Evolutionary conservation across 2,797 vertebrate species (phyloP).

Genomic region (Sebastes itinus): DNA sequence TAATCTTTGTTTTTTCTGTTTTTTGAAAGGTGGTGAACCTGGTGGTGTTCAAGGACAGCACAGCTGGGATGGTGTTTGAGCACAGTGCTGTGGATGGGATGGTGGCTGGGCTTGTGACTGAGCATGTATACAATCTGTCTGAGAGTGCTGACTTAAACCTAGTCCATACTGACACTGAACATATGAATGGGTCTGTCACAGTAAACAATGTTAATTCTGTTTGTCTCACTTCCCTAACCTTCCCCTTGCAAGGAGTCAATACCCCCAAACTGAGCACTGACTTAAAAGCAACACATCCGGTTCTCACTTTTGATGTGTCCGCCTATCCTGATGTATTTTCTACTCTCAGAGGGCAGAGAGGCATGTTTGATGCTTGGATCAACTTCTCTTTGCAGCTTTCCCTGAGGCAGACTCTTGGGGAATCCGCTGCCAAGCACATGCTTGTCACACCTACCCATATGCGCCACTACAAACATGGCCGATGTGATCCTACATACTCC

Average conservation of each 20-base stretch:
- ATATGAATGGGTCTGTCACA: slow-evolving; percentile 30
- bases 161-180: slow-evolving; percentile 29
- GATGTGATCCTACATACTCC: slow-evolving; percentile 86
- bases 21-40: slow-evolving; percentile 79
- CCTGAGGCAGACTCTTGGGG: slow-evolving; percentile 78
- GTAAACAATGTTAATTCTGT: slow-evolving; percentile 18
- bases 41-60: slow-evolving; percentile 81
- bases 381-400: slow-evolving; percentile 86
- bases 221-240: slow-evolving; percentile 35
- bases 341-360: slow-evolving; percentile 76
- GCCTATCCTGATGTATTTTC: slow-evolving; percentile 83
- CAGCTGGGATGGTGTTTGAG: slow-evolving; percentile 84
- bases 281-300: slow-evolving; percentile 58
- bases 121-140: slow-evolving; percentile 77
- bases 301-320: slow-evolving; percentile 80
- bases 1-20: background rate
- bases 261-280: slow-evolving; percentile 21
- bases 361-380: slow-evolving; percentile 84
- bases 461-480: slow-evolving; percentile 85
- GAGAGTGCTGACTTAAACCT: slow-evolving; percentile 72
- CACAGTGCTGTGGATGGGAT: slow-evolving; percentile 85
- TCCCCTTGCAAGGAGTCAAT: slow-evolving; percentile 61
- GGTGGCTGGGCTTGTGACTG: slow-evolving; percentile 82
- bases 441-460: slow-evolving; percentile 86
- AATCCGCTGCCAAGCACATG: slow-evolving; percentile 70